These are phyloP conservation scores for Cladorhizidae sp. DNA, from an alignment of 37 sponge, comb jelly and placozoan species.

Conservation along the genomic window DNA sequence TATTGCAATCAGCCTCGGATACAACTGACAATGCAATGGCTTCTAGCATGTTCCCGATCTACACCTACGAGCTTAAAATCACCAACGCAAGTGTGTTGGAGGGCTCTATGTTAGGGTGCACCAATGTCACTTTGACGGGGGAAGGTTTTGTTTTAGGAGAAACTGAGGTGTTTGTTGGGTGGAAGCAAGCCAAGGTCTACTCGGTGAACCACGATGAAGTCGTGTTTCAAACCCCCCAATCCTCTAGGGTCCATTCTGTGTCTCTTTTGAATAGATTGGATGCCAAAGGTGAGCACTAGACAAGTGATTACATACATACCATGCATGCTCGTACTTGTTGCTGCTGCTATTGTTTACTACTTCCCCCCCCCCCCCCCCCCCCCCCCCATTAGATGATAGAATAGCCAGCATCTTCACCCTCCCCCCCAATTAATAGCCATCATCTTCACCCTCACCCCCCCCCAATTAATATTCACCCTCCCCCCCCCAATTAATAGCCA, in stretches of 20 bases:
- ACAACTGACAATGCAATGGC: background rate
- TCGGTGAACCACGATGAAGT: constrained; percentile 44
- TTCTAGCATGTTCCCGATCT: background rate
- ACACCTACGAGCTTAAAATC: constrained; percentile 52
- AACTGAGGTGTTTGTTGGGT: constrained; percentile 29
- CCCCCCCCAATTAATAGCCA: no score
- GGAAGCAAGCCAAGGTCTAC: constrained; percentile 14
- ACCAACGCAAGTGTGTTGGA: background rate
- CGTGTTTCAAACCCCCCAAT: constrained; percentile 36
- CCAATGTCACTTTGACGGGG: constrained; percentile 47
- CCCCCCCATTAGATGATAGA: no score
- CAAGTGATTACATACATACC: no score
- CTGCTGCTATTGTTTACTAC: no score
- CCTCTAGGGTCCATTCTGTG: background rate
- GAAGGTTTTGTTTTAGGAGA: constrained; percentile 27
- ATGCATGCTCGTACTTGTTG: no score
- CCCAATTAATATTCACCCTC: no score
- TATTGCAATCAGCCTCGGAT: background rate
- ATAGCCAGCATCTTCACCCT: no score
- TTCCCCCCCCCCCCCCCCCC: no score
- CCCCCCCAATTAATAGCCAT: no score
- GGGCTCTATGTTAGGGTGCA: constrained; percentile 67
- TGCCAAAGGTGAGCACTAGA: no score
- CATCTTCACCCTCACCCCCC: no score
- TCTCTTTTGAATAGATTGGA: background rate